phyloP scores from a whole-genome alignment of 2,797 vertebrate species.

The Molossus alvarezi region DNA sequence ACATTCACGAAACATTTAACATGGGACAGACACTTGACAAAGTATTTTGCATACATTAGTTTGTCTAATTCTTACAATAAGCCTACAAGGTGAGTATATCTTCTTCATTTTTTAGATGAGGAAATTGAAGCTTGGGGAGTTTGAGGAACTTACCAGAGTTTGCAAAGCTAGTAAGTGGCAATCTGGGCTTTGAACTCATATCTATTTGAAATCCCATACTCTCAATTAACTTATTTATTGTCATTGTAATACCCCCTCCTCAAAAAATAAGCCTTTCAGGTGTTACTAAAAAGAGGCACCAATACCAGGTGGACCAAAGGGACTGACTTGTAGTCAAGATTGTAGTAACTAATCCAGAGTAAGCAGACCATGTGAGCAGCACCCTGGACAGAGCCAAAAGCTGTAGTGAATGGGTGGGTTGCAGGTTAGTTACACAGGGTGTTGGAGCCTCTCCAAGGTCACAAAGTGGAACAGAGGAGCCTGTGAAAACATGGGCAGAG shows the following conservation, averaged over 20 bases:
- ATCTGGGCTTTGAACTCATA: background rate
- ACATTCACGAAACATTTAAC: slow-evolving; percentile 13
- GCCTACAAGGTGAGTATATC: background rate
- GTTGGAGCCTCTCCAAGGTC: background rate
- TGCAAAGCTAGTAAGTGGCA: background rate
- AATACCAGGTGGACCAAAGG: background rate
- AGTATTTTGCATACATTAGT: background rate
- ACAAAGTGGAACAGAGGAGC: background rate
- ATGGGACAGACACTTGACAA: background rate
- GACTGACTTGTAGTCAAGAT: background rate
- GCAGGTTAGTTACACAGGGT: background rate
- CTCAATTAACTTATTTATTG: background rate
- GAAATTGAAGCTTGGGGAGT: slow-evolving; percentile 16
- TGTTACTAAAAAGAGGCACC: background rate
- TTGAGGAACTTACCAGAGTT: slow-evolving; percentile 2
- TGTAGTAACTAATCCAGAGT: background rate
- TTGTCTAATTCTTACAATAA: slow-evolving; percentile 25
- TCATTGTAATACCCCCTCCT: background rate
- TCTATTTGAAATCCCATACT: background rate
- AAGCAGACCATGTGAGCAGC: background rate
- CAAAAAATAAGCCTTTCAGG: background rate
- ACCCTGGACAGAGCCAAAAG: background rate
- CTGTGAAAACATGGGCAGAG: background rate
- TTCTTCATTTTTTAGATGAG: slow-evolving; percentile 14
- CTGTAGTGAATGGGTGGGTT: background rate